phyloP scores from a whole-genome alignment of 2,113 vertebrate genomes.

The Bombycilla garrulus region DNA sequence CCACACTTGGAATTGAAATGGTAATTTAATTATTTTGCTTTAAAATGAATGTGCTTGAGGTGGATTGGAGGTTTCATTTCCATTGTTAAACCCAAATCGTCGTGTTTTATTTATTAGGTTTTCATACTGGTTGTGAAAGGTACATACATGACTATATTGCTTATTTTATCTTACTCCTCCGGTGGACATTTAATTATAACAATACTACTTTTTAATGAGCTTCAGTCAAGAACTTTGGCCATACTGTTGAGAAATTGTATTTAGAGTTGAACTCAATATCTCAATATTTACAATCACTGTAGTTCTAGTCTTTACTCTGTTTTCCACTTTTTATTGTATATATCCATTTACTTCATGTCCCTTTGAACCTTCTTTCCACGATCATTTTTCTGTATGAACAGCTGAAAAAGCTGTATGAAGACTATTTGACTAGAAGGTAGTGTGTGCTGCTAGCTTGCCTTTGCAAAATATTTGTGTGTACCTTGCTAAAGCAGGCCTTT shows the following conservation, averaged over 20 bases:
- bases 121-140: not conserved
- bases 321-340: not conserved
- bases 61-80: not conserved
- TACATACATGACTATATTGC: not conserved
- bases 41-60: not conserved
- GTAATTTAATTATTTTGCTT: conserved; percentile 5
- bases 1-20: not conserved
- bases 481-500: not conserved
- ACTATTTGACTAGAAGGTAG: not conserved
- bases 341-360: not conserved
- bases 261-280: not conserved
- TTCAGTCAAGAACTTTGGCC: not conserved
- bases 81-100: not conserved
- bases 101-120: not conserved
- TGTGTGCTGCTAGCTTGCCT: not conserved
- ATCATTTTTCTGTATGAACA: not conserved
- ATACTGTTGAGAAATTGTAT: not conserved
- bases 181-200: not conserved
- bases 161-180: not conserved
- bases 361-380: not conserved
- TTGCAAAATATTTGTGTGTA: not conserved
- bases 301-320: not conserved
- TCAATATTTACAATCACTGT: not conserved
- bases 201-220: not conserved
- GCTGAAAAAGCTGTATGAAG: not conserved